phyloP scores from a whole-genome alignment of 2,888 invertebrate genomes.

The Polyommatus icarus region DNA sequence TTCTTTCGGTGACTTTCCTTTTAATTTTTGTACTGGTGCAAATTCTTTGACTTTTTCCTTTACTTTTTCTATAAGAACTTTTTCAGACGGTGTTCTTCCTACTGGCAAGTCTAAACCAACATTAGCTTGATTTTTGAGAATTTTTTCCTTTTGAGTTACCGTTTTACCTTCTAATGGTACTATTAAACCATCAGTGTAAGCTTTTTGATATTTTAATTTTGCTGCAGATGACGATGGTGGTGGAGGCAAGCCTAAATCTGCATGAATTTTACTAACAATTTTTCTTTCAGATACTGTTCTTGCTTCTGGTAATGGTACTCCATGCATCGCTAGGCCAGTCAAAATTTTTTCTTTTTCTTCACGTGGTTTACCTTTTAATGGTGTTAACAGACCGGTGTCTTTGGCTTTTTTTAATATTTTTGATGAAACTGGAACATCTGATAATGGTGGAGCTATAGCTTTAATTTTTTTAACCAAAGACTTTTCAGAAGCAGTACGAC shows the following conservation, averaged over 20 bases:
- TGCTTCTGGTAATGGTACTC: constrained; percentile 42
- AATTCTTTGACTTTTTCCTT: constrained; percentile 41
- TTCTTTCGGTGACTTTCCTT: constrained; percentile 44
- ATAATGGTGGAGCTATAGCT: constrained; percentile 31
- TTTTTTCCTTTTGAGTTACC: constrained; percentile 40
- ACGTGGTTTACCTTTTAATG: constrained; percentile 45
- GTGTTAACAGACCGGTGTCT: constrained; percentile 47
- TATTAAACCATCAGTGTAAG: constrained; percentile 44
- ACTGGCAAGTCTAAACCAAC: constrained; percentile 32
- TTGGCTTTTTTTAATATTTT: constrained; percentile 45
- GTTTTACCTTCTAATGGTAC: constrained; percentile 49
- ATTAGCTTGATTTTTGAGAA: constrained; percentile 25
- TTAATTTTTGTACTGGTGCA: constrained; percentile 46
- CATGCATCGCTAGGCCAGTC: constrained; percentile 38
- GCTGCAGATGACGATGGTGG: constrained; percentile 43
- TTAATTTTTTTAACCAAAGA: constrained; percentile 38
- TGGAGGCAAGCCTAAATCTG: constrained; percentile 41
- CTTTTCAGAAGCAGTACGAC: constrained; percentile 42
- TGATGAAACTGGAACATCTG: constrained; percentile 26
- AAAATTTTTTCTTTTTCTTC: constrained; percentile 46
- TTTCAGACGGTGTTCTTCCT: constrained; percentile 30
- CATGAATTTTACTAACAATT: constrained; percentile 40
- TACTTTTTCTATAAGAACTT: constrained; percentile 41
- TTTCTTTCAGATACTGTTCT: constrained; percentile 44
- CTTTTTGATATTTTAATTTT: constrained; percentile 45